Base-by-base conservation (phyloP, 2,888 invertebrate genomes). In the Hartigia nigra region DNA sequence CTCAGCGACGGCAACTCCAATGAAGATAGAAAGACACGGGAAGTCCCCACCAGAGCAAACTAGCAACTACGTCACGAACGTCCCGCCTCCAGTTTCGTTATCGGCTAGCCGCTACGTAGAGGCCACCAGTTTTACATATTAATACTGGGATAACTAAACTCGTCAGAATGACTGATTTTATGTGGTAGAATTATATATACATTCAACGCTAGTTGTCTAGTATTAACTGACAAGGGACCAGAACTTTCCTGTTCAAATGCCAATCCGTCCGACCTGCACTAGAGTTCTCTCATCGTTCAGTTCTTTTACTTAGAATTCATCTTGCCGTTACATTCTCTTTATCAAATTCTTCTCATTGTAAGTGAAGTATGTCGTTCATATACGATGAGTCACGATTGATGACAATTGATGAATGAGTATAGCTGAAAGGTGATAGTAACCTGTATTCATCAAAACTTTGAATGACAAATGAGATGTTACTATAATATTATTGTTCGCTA, bases 11-110 rank as follows among this genome's bases (percentile, higher is more conserved):
- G 74, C 77, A 79, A 84, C 79, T 79, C 79, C 76, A 78, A 81
- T 78, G 76, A 82, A 85, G 84, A 85, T 84, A 82, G 55, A 55
- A 55, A 55, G 55, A 55, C 55, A 55, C 23, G 55, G 55, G 55
- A 55, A 55, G 9, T 55, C 55, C 55, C 55, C 55, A 55, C 55
- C 55, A 55, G 5, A 23, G 23, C 55, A 23, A 55, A 55, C 23
- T 23, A 14, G 9, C 55, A 2, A 9, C 55, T 55, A 55, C 55
- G 55, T 55, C 55, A 55, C 55, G 55, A 55, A 23, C 23, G 55
- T 23, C 55, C 55, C 55, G 55, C 55, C 55, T 55, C 23, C 55
- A 55, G 55, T 23, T 55, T 55, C 55, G 23, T 55, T 55, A 55
- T 55, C 55, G 9, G 55, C 23, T 55, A 23, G 23, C 23, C 23